phyloP scores from a whole-genome alignment of 2,888 invertebrate genomes.

The Diadegma fenestrale region DNA sequence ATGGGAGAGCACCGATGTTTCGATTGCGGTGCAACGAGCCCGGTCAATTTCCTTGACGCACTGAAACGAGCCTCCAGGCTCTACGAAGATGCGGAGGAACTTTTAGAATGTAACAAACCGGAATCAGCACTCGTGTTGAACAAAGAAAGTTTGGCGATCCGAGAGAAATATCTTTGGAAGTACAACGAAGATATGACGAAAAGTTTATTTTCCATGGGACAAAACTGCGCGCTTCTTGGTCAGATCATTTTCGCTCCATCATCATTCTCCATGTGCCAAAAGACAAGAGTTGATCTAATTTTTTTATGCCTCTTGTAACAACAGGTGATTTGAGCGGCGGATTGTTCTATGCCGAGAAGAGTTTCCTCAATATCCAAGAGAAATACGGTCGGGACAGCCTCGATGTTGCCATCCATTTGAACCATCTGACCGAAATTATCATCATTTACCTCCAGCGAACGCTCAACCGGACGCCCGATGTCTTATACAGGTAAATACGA shows the following conservation, averaged over 20 bases:
- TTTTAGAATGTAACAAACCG: conserved; percentile 71
- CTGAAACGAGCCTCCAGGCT: conserved; percentile 81
- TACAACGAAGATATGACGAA: conserved; percentile 85
- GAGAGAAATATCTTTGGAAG: conserved; percentile 85
- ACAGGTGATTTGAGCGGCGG: conserved; percentile 82
- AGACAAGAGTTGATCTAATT: background rate
- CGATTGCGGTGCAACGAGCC: conserved; percentile 77
- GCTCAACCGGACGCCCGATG: conserved; percentile 69
- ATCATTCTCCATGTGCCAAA: background rate
- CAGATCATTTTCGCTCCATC: conserved; percentile 60
- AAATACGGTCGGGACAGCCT: conserved; percentile 89
- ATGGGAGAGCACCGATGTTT: conserved; percentile 78
- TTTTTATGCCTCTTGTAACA: background rate
- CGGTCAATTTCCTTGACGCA: conserved; percentile 74
- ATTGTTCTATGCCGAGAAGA: conserved; percentile 85
- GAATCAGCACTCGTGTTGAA: conserved; percentile 84
- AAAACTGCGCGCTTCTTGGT: conserved; percentile 86
- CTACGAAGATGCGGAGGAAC: conserved; percentile 72
- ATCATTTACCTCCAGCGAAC: conserved; percentile 84
- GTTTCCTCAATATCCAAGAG: conserved; percentile 87
- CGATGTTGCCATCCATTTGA: conserved; percentile 88
- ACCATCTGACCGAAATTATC: conserved; percentile 88
- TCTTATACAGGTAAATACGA: conserved; percentile 74
- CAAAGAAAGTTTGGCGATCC: conserved; percentile 84
- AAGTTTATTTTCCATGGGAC: conserved; percentile 85